Percentiles rank a stretch among this genome's conserved stretches.
Conservation (phyloP, 2,113 vertebrate species). For the Ranitomeya imitator region DNA sequence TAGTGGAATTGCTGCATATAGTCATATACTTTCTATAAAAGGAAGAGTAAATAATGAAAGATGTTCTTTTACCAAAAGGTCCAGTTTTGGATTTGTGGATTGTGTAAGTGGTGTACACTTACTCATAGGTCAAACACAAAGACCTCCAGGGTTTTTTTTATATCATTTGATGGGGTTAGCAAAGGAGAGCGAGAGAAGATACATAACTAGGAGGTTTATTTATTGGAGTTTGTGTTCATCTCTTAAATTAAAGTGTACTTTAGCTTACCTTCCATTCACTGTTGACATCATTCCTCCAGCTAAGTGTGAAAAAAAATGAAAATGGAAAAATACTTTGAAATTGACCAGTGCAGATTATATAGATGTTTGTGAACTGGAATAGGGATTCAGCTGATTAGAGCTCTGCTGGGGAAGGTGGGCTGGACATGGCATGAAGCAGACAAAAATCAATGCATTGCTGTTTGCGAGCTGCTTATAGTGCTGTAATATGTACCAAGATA, state of each 20-base stretch:
- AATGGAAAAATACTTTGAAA: not conserved
- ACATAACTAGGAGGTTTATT: constrained; percentile 28
- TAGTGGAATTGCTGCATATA: constrained; percentile 13
- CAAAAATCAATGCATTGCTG: not conserved
- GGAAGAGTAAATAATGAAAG: not conserved
- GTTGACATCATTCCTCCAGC: not conserved
- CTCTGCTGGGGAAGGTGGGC: not conserved
- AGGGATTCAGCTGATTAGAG: not conserved
- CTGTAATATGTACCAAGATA: not conserved
- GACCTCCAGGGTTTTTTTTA: not conserved
- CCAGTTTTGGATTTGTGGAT: constrained; percentile 16
- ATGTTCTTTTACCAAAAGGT: constrained; percentile 21
- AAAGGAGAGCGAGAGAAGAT: not conserved
- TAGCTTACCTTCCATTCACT: constrained; percentile 10
- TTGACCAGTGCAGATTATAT: not conserved
- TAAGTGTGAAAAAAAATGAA: not conserved
- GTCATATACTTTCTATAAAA: constrained; percentile 35
- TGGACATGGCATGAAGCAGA: not conserved
- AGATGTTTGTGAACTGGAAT: not conserved
- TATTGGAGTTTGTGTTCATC: constrained; percentile 50
- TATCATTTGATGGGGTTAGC: not conserved
- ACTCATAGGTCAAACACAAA: not conserved
- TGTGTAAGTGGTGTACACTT: constrained; percentile 4
- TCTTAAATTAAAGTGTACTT: constrained; percentile 39
- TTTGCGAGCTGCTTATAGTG: not conserved